Conservation (phyloP, 2,888 invertebrate genomes). For the Ophion ventricosus region DNA sequence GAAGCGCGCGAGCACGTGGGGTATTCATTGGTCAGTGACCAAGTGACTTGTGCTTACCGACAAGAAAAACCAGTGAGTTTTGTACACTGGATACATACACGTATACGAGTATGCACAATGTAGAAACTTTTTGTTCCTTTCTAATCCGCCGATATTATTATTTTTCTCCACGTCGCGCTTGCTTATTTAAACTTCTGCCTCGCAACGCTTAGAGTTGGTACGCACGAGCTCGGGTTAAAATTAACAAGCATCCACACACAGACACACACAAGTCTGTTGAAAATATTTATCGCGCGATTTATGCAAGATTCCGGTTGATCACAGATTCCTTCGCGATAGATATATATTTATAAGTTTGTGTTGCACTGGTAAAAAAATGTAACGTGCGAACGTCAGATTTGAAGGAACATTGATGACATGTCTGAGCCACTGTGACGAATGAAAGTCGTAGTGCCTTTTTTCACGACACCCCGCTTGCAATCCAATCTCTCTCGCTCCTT, state of each 20-base stretch:
- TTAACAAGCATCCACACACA: conserved; percentile 4
- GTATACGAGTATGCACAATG: conserved; percentile 25
- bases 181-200: conserved; percentile 40
- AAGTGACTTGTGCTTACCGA: conserved; percentile 62
- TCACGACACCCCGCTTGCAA: conserved; percentile 7
- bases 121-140: conserved; percentile 47
- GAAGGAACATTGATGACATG: conserved; percentile 20
- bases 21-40: conserved; percentile 47
- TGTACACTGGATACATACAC: conserved; percentile 9
- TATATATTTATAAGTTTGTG: not conserved
- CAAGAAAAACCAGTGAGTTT: conserved; percentile 48
- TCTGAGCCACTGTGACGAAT: conserved; percentile 12
- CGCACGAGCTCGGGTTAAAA: conserved; percentile 6
- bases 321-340: not conserved
- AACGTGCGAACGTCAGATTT: conserved; percentile 37
- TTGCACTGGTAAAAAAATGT: not conserved
- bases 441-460: not conserved
- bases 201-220: conserved; percentile 22
- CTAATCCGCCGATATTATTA: conserved; percentile 61
- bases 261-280: not conserved
- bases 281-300: conserved; percentile 18
- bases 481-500: conserved; percentile 12
- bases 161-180: conserved; percentile 37
- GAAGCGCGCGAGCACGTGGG: conserved; percentile 12
- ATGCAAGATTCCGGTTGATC: conserved; percentile 23